These are phyloP conservation scores for Ophonus ardosiacus DNA, from an alignment of 2,888 invertebrate genomes.

Conservation along the genomic window DNA sequence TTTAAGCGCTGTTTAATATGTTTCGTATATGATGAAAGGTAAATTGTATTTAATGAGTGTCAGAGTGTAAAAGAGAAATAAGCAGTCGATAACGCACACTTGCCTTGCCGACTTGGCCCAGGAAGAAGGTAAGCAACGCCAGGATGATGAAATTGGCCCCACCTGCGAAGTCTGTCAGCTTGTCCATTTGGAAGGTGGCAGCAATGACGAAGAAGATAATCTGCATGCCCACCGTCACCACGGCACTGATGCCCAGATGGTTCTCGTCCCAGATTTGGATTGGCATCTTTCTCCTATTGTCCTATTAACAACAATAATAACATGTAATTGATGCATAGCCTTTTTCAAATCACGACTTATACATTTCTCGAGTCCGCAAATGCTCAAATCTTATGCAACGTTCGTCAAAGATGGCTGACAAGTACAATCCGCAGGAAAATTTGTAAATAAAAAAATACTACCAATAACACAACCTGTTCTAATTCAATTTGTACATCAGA, in stretches of 20 bases:
- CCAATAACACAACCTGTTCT: too few relatives aligned
- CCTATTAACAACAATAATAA: background rate
- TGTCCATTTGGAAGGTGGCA: slow-evolving; percentile 91
- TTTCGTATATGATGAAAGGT: too few relatives aligned
- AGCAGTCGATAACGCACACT: slow-evolving; percentile 65
- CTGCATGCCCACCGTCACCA: slow-evolving; percentile 91
- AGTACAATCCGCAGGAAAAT: too few relatives aligned
- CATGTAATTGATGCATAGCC: too few relatives aligned
- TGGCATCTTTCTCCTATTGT: slow-evolving; percentile 77
- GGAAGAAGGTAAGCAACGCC: slow-evolving; percentile 90
- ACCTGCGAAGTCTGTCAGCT: slow-evolving; percentile 95
- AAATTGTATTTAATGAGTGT: background rate
- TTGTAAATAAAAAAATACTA: too few relatives aligned
- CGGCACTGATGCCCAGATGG: slow-evolving; percentile 91
- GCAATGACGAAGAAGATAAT: slow-evolving; percentile 92
- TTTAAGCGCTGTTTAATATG: too few relatives aligned
- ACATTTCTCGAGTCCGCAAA: too few relatives aligned
- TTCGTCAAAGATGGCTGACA: too few relatives aligned
- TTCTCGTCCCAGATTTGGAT: slow-evolving; percentile 87
- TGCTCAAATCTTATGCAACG: too few relatives aligned
- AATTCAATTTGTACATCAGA: too few relatives aligned
- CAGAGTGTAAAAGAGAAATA: background rate
- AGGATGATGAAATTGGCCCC: slow-evolving; percentile 95
- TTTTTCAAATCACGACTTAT: too few relatives aligned
- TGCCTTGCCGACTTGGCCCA: slow-evolving; percentile 89